These are phyloP conservation scores for Wiebesia pumilae DNA, from an alignment of 1,140 invertebrate genomes.

Conservation along the genomic window DNA sequence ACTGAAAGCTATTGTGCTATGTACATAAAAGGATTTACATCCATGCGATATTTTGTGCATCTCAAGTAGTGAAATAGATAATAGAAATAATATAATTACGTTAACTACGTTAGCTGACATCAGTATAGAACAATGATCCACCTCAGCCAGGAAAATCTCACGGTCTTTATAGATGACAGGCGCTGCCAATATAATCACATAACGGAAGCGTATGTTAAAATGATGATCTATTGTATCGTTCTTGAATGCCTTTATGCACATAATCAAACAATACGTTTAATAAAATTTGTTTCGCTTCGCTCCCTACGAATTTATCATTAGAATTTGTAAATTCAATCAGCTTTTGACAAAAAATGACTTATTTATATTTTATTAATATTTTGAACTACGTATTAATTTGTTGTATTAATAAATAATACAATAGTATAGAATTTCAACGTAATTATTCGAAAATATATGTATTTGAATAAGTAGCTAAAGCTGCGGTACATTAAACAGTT, in stretches of 20 bases:
- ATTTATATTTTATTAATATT: no score
- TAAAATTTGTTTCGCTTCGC: neutral
- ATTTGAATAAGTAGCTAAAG: no score
- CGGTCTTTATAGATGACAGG: neutral
- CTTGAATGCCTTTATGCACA: neutral
- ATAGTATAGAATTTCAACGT: no score
- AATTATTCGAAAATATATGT: no score
- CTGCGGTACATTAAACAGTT: no score
- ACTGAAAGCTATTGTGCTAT: neutral
- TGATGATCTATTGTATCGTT: neutral
- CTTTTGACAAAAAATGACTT: no score
- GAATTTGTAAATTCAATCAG: no score
- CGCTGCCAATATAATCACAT: neutral
- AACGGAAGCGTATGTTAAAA: neutral
- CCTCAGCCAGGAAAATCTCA: constrained; percentile 21
- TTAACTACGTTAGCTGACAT: neutral
- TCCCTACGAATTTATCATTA: neutral
- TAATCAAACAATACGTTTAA: neutral
- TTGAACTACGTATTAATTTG: no score
- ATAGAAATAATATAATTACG: constrained; percentile 17
- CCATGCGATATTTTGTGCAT: neutral
- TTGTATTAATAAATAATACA: no score
- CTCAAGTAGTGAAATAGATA: neutral
- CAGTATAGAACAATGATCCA: neutral
- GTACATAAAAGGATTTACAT: neutral